Conservation (phyloP, 2,113 vertebrate genomes). For the Lampris megalopsis region DNA sequence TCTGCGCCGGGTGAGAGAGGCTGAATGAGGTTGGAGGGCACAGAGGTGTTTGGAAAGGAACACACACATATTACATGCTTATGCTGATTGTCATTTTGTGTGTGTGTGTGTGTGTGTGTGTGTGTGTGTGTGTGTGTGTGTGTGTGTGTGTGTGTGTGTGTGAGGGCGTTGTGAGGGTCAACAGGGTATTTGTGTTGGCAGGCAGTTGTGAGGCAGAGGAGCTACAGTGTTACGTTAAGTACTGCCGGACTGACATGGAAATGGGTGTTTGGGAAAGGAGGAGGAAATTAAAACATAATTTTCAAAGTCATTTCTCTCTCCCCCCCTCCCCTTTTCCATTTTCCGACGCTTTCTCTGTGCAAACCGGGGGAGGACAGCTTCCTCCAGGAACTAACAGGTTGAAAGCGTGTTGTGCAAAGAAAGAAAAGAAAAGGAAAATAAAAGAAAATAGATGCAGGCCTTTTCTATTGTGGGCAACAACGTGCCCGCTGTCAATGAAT, state of each 20-base stretch:
- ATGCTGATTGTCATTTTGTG: not conserved
- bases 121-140: slow-evolving; percentile 23
- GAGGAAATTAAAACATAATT: slow-evolving; percentile 24
- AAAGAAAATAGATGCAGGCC: slow-evolving; percentile 41
- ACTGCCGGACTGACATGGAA: slow-evolving; percentile 25
- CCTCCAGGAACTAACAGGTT: slow-evolving; percentile 11
- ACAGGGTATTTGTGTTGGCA: slow-evolving; percentile 12
- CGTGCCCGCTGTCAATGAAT: slow-evolving; percentile 23
- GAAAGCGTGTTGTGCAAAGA: slow-evolving; percentile 35
- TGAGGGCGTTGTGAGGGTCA: slow-evolving; percentile 7
- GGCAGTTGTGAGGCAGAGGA: slow-evolving; percentile 15
- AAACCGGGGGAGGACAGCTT: not conserved
- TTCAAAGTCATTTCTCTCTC: slow-evolving; percentile 1
- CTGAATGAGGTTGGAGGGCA: slow-evolving; percentile 62
- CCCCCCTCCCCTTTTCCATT: not conserved
- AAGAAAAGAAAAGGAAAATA: slow-evolving; percentile 25
- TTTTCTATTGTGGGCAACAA: slow-evolving; percentile 30
- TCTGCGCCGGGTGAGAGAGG: slow-evolving; percentile 51
- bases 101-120: slow-evolving; percentile 14
- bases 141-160: slow-evolving; percentile 32
- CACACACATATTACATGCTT: slow-evolving; percentile 24
- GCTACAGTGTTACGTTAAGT: slow-evolving; percentile 25
- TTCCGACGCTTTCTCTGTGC: not conserved
- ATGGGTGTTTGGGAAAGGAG: slow-evolving; percentile 25
- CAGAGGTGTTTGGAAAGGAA: slow-evolving; percentile 47